Percentiles rank a stretch among this genome's conserved stretches.
These are phyloP conservation scores for Thymelicus lineola DNA, from an alignment of 2,888 invertebrate species.

Conservation along the genomic window DNA sequence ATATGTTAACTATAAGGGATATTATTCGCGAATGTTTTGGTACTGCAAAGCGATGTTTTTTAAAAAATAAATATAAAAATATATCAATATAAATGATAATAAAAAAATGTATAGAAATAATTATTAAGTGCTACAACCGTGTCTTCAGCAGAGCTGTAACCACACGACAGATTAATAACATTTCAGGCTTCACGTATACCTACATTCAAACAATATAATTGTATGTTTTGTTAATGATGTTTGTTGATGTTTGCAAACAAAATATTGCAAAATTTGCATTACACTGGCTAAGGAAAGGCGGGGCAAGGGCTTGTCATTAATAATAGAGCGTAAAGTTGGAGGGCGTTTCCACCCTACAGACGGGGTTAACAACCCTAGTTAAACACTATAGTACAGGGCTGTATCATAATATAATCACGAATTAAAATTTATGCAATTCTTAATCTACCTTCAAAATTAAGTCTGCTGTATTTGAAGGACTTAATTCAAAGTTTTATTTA, in stretches of 20 bases:
- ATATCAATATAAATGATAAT: too few species aligned
- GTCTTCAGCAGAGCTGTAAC: background rate
- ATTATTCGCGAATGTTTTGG: too few species aligned
- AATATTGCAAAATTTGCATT: slow-evolving; percentile 81
- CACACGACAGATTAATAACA: background rate
- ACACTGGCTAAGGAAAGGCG: slow-evolving; percentile 70
- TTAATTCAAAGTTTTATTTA: too few species aligned
- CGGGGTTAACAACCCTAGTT: slow-evolving; percentile 80
- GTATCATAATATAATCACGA: background rate
- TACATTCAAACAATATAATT: slow-evolving; percentile 40
- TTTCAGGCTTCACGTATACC: background rate
- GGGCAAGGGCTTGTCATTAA: slow-evolving; percentile 79
- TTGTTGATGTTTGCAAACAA: slow-evolving; percentile 62
- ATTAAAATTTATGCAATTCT: background rate
- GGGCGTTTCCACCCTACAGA: slow-evolving; percentile 72
- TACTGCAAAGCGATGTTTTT: too few species aligned
- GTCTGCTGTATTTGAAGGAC: too few species aligned
- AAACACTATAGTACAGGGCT: slow-evolving; percentile 50
- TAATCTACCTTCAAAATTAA: too few species aligned
- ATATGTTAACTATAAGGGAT: too few species aligned
- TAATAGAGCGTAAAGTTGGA: slow-evolving; percentile 79
- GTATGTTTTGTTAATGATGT: slow-evolving; percentile 45
- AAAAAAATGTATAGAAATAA: too few species aligned
- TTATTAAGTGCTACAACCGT: background rate
- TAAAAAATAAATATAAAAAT: too few species aligned